Evolutionary conservation across 2,888 invertebrate species (phyloP).

Genomic region (Drosophila fulvimacula): DNA sequence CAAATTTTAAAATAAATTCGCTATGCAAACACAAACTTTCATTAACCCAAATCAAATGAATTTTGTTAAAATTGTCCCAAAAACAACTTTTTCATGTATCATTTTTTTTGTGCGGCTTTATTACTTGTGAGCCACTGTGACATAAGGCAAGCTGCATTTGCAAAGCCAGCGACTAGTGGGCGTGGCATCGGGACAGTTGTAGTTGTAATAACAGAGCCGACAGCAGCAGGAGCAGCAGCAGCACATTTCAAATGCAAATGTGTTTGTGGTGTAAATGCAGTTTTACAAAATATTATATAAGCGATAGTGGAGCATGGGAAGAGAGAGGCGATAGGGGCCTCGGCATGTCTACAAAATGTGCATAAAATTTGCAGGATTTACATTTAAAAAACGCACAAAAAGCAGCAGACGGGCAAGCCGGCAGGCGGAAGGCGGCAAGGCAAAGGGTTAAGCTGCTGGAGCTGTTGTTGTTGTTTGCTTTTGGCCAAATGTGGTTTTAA

Average conservation of each 20-base stretch:
- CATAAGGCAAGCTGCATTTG: conserved; percentile 35
- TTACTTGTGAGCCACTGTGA: conserved; percentile 37
- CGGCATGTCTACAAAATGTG: conserved; percentile 58
- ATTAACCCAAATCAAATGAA: no score
- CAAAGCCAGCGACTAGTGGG: conserved; percentile 38
- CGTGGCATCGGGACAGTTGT: conserved; percentile 62
- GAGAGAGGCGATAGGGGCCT: not conserved
- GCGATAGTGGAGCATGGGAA: conserved; percentile 23
- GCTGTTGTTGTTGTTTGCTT: conserved; percentile 36
- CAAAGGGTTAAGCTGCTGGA: not conserved
- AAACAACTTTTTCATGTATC: no score
- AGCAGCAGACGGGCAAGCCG: conserved; percentile 22
- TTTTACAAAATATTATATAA: conserved; percentile 78
- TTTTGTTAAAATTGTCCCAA: no score
- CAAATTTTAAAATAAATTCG: no score
- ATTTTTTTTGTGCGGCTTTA: not conserved
- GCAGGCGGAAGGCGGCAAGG: not conserved
- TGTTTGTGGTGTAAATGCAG: conserved; percentile 80
- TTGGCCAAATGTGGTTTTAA: conserved; percentile 72
- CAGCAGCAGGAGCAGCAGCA: conserved; percentile 19
- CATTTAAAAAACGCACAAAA: conserved; percentile 71
- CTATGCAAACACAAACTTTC: no score
- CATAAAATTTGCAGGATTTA: conserved; percentile 77
- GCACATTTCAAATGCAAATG: conserved; percentile 77
- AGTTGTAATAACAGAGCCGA: conserved; percentile 51